Conservation (phyloP, 2,888 invertebrate genomes). For the Fissipunctia ypsillon region DNA sequence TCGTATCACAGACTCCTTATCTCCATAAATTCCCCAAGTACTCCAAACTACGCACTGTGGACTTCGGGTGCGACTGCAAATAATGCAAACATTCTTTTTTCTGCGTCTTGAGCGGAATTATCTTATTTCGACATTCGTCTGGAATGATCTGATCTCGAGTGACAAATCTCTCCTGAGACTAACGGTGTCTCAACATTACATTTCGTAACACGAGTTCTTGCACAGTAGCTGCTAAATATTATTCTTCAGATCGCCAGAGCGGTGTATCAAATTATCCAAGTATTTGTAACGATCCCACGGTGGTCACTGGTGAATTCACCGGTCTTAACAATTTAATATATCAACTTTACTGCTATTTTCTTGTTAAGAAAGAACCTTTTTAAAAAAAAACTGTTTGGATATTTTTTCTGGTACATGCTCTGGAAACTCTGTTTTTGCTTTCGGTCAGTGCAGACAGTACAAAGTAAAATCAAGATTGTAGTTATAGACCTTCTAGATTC, state of each 20-base stretch:
- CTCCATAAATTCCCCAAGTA: neutral
- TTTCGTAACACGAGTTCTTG: slow-evolving; percentile 17
- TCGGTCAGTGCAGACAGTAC: neutral
- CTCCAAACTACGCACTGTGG: neutral
- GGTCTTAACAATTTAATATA: neutral
- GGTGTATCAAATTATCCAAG: slow-evolving; percentile 11
- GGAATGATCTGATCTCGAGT: neutral
- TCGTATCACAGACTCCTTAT: neutral
- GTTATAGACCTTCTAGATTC: neutral
- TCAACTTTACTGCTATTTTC: neutral
- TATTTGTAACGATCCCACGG: slow-evolving; percentile 6
- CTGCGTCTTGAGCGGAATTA: neutral
- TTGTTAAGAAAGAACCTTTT: neutral
- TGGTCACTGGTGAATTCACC: neutral
- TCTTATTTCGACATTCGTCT: neutral
- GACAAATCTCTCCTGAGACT: neutral
- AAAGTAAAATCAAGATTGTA: neutral
- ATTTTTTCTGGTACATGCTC: neutral
- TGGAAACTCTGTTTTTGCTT: neutral
- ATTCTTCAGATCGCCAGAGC: neutral
- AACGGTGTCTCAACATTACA: slow-evolving; percentile 4
- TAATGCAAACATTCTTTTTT: neutral
- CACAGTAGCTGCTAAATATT: neutral
- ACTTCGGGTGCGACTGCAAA: neutral
- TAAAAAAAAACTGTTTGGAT: neutral